Percentiles rank a stretch among this genome's conserved stretches.
These are phyloP conservation scores for Zalophus californianus DNA, from an alignment of 2,797 vertebrate species.

Conservation along the genomic window DNA sequence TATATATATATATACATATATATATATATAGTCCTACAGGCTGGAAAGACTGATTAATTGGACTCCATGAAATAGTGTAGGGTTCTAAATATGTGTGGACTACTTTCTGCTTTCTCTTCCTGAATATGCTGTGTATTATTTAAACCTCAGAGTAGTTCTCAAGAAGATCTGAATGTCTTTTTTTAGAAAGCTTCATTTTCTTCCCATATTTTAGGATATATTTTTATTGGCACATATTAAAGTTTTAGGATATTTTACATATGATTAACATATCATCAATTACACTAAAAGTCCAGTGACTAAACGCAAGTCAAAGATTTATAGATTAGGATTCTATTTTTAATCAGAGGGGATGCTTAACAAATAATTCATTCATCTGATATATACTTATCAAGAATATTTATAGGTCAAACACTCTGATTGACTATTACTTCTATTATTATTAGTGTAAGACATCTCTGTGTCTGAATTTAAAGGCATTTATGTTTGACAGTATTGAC, in stretches of 20 bases:
- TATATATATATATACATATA: not conserved
- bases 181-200: not conserved
- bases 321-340: slow-evolving; percentile 57
- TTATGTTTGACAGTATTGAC: not conserved
- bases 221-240: slow-evolving; percentile 23
- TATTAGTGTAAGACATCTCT: not conserved
- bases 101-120: slow-evolving; percentile 20
- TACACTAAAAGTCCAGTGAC: not conserved
- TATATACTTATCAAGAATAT: not conserved
- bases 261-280: not conserved
- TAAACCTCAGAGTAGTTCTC: slow-evolving; percentile 25
- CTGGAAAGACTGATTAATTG: not conserved
- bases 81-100: not conserved
- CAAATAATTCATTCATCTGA: not conserved
- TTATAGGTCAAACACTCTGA: not conserved
- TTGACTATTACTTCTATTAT: slow-evolving; percentile 1
- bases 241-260: slow-evolving; percentile 34
- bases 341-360: not conserved
- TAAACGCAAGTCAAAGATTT: slow-evolving; percentile 52
- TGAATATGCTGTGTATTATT: not conserved
- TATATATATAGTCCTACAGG: not conserved
- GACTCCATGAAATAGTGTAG: not conserved
- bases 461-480: slow-evolving; percentile 17
- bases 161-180: slow-evolving; percentile 6
- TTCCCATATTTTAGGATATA: not conserved